A percentile compares a stretch with the other conserved stretches of the same genome.
Conservation (phyloP, 2,797 vertebrate species). For the Nannoperca australis region DNA sequence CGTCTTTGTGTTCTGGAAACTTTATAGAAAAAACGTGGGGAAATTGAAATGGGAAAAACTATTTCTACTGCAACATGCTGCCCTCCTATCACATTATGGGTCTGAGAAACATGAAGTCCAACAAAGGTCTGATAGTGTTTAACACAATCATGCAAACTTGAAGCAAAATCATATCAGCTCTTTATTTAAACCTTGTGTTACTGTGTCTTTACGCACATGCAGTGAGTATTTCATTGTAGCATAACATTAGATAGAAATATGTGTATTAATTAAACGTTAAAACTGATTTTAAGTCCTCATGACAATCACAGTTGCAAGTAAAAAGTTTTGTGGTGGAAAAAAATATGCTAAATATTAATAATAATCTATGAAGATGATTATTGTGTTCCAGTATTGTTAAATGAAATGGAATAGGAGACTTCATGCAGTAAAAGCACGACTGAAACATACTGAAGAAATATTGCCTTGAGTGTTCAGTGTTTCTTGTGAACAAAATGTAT, state of each 20-base stretch:
- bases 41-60: not conserved
- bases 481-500: slow-evolving; percentile 6
- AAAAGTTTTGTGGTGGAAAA: not conserved
- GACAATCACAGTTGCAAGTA: not conserved
- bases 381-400: not conserved
- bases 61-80: too few species aligned
- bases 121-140: too few species aligned
- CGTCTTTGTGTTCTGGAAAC: not conserved
- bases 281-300: not conserved
- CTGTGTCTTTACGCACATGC: not conserved
- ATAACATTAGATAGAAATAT: not conserved
- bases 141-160: too few species aligned
- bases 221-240: not conserved
- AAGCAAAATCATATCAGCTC: not conserved
- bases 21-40: not conserved
- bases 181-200: not conserved
- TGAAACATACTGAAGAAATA: not conserved
- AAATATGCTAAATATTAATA: not conserved
- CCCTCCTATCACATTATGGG: not conserved
- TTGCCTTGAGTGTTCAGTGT: slow-evolving; percentile 6
- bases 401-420: not conserved
- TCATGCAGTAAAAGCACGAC: not conserved
- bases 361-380: not conserved
- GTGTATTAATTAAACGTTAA: not conserved
- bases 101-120: not conserved